Conservation (phyloP, 2,888 invertebrate species). For the Agrypnus murinus region DNA sequence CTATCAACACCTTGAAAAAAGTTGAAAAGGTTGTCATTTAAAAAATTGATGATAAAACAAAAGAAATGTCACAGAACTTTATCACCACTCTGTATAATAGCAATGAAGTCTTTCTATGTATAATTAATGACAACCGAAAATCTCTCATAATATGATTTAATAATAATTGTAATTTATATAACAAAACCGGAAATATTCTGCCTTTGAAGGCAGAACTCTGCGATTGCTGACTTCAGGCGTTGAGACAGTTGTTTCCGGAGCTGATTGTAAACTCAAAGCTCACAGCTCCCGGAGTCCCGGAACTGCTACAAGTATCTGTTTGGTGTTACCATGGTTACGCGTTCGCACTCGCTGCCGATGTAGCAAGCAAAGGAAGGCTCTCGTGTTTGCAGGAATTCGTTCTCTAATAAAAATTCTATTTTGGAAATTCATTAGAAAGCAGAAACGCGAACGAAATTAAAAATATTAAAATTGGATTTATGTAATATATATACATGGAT, state of each 20-base stretch:
- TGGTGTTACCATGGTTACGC: constrained; percentile 60
- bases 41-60: no score
- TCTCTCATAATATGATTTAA: no score
- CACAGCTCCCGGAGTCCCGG: constrained; percentile 54
- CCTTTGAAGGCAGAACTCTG: constrained; percentile 61
- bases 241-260: constrained; percentile 66
- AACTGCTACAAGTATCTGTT: constrained; percentile 61
- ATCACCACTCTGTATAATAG: no score
- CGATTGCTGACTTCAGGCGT: constrained; percentile 66
- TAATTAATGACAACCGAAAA: no score
- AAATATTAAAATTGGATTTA: constrained; percentile 1
- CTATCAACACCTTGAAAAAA: no score
- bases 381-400: constrained; percentile 35
- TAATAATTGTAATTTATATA: no score
- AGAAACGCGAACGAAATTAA: no score
- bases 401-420: constrained; percentile 8
- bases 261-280: constrained; percentile 66
- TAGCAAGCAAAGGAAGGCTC: constrained; percentile 28
- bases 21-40: no score
- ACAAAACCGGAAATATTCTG: constrained; percentile 46
- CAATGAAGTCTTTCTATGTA: no score
- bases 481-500: not conserved
- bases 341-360: constrained; percentile 33
- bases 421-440: not conserved
- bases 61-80: no score